phyloP scores from a whole-genome alignment of 2,888 invertebrate genomes.

The Scaptodrosophila latifasciaeformis region DNA sequence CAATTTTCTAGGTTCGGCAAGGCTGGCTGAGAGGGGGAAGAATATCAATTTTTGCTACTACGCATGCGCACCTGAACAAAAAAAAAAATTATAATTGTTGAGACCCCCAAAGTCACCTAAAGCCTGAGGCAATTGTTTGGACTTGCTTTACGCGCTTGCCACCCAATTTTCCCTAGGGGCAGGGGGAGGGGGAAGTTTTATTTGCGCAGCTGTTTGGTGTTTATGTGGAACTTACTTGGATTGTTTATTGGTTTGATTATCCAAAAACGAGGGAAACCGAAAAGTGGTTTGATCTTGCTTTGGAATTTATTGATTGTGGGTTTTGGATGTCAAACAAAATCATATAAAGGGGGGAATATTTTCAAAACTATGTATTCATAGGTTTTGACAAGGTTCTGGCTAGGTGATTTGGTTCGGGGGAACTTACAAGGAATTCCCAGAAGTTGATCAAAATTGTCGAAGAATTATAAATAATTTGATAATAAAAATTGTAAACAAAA shows the following conservation, averaged over 20 bases:
- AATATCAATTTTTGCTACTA: too few relatives aligned
- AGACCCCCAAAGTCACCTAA: constrained; percentile 44
- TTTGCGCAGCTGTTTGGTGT: constrained; percentile 26
- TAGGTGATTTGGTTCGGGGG: too few relatives aligned
- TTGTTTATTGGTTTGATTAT: too few relatives aligned
- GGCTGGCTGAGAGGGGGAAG: too few relatives aligned
- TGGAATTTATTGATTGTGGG: constrained; percentile 3
- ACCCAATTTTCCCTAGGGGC: not conserved
- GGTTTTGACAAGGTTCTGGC: too few relatives aligned
- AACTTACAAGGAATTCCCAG: too few relatives aligned
- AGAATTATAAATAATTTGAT: too few relatives aligned
- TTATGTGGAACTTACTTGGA: not conserved
- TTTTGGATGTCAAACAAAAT: not conserved
- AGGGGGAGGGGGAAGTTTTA: not conserved
- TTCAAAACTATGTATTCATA: too few relatives aligned
- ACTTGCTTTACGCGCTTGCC: not conserved
- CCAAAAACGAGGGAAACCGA: too few relatives aligned
- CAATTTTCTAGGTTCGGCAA: constrained; percentile 39
- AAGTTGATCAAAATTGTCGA: too few relatives aligned
- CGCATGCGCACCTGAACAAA: constrained; percentile 11
- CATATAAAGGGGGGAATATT: too few relatives aligned
- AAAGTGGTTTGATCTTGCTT: not conserved
- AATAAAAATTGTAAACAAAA: too few relatives aligned
- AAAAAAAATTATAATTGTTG: constrained; percentile 34
- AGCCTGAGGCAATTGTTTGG: constrained; percentile 28